These are phyloP conservation scores for Corythornis cristatus DNA, from an alignment of 2,113 vertebrate species.

Conservation along the genomic window DNA sequence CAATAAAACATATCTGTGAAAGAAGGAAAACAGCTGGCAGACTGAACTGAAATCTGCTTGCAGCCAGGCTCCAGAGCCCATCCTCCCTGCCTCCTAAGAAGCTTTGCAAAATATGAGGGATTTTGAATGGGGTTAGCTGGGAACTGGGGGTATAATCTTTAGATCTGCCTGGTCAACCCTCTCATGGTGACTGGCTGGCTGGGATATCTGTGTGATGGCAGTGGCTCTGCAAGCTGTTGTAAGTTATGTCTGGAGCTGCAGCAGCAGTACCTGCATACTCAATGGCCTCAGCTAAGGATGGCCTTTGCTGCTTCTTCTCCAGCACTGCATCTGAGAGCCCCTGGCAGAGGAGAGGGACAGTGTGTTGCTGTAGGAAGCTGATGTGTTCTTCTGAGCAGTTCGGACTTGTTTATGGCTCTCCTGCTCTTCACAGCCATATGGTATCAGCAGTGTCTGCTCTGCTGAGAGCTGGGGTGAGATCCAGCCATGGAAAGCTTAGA, in stretches of 20 bases:
- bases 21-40: conserved; percentile 34
- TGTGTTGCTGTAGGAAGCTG: neutral
- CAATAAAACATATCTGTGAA: neutral
- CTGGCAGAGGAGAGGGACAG: accelerated
- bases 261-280: neutral
- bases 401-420: neutral
- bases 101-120: neutral
- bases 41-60: neutral
- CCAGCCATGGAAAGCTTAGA: neutral
- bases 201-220: accelerated
- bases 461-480: neutral
- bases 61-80: neutral
- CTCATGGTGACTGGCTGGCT: neutral
- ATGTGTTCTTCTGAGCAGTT: neutral
- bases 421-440: neutral
- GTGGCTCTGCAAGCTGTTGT: neutral
- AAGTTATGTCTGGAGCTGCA: neutral
- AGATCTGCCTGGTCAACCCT: neutral
- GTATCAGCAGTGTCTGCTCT: neutral
- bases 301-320: neutral
- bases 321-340: neutral
- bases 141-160: neutral
- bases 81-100: neutral
- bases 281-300: neutral
- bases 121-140: neutral